phyloP scores from a whole-genome alignment of 1,140 invertebrate genomes.

The Caenorhabditis tropicalis region DNA sequence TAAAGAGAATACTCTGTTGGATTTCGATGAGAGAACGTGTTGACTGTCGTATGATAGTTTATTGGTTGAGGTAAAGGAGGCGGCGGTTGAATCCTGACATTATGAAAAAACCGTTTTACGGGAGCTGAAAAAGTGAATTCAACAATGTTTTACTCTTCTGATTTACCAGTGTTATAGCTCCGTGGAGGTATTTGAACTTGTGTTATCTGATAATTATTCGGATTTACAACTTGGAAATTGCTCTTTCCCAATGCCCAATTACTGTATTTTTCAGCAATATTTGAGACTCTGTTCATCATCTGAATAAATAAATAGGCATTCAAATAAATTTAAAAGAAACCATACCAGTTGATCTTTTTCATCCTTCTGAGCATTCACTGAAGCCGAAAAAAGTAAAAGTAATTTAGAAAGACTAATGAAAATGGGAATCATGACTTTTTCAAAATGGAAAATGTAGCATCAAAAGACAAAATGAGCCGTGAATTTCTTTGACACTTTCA shows the following conservation, averaged over 20 bases:
- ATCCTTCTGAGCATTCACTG: not conserved
- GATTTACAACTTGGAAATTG: not conserved
- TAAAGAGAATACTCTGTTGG: not conserved
- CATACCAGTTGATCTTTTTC: not conserved
- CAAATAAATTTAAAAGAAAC: not conserved
- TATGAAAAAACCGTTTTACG: conserved; percentile 2
- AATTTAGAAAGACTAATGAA: conserved; percentile 7
- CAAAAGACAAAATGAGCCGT: not conserved
- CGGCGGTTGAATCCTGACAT: not conserved
- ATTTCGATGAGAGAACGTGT: not conserved
- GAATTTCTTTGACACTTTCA: not conserved
- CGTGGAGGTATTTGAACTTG: not conserved
- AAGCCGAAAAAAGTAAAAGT: not conserved
- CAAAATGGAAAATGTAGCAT: not conserved
- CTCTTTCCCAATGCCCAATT: conserved; percentile 12
- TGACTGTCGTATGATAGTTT: not conserved
- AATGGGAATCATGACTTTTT: not conserved
- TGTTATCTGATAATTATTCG: not conserved
- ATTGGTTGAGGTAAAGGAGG: not conserved
- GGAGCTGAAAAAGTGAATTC: not conserved
- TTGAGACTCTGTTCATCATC: not conserved
- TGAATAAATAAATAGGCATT: not conserved
- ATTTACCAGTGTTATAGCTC: not conserved
- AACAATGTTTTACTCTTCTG: not conserved
- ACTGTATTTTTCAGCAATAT: conserved; percentile 22